Evolutionary conservation across 2,888 invertebrate species (phyloP), one percentile per base, ranked within the genome.

Genomic region (Xestia ashworthii): DNA sequence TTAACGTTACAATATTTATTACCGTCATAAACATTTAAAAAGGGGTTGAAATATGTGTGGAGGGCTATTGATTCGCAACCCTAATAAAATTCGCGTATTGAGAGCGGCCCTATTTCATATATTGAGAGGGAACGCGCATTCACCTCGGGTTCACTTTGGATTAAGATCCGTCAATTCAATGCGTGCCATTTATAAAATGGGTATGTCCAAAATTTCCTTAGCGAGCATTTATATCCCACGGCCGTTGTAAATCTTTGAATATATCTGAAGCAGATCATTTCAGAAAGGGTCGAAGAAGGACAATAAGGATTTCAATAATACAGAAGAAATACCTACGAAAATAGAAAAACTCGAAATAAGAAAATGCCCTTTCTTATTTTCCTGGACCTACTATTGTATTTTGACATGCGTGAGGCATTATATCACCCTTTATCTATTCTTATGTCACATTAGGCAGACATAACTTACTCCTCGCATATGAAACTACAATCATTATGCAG

Each of bases 51-150:
- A 91, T 91, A 90, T 92, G 88, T 87, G 89, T 89, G 90, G 89
- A 89, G 88, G 87, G 88, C 92, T 94, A 95, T 96, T 94, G 96
- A 95, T 95, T 95, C 93, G 91, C 92, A 92, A 94, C 96, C 96
- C 96, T 93, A 93, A 95, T 95, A 95, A 95, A 95, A 94, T 93
- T 93, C 93, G 92, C 92, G 92, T 93, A 93, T 93, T 92, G 93
- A 93, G 90, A 93, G 90, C 89, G 91, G 91, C 93, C 94, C 95
- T 93, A 92, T 93, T 93, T 93, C 93, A 93, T 93, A 93, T 91
- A 93, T 93, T 92, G 93, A 92, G 92, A 93, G 94, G 93, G 93
- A 91, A 91, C 89, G 88, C 88, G 82, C 88, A 90, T 90, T 92
- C 89, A 92, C 93, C 92, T 90, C 90, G 90, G 94, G 91, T 91